Conservation (phyloP, 35 echinoderm and acorn worm genomes). For the Hemicentrotus pulcherrimus region DNA sequence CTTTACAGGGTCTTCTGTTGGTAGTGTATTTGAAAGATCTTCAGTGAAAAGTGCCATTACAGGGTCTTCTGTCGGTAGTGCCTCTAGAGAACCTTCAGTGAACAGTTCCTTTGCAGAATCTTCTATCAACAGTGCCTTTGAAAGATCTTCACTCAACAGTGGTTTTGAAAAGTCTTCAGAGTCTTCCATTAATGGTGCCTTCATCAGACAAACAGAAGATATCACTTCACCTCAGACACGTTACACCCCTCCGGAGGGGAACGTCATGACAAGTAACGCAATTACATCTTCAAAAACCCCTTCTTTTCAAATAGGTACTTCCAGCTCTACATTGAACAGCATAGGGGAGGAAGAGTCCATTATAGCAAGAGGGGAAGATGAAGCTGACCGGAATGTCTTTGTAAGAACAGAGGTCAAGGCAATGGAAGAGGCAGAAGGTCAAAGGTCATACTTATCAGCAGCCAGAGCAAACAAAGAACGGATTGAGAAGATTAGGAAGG, state of each 20-base stretch:
- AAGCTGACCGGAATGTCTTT: background rate
- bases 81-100: background rate
- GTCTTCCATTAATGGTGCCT: background rate
- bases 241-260: no score
- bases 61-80: background rate
- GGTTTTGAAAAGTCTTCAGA: background rate
- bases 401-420: conserved; percentile 2
- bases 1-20: background rate
- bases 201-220: no score
- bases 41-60: background rate
- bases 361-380: background rate
- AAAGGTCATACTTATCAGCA: conserved; percentile 42
- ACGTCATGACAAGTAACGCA: background rate
- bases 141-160: background rate
- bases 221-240: no score
- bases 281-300: background rate
- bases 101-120: background rate
- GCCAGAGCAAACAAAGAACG: conserved; percentile 32
- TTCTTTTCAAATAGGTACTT: background rate
- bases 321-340: background rate
- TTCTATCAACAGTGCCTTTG: background rate
- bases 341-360: conserved; percentile 18
- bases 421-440: background rate
- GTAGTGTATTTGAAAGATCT: background rate
- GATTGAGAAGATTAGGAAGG: conserved; percentile 32